Conservation (phyloP, 2,888 invertebrate species). For the Flexamia atlantica region DNA sequence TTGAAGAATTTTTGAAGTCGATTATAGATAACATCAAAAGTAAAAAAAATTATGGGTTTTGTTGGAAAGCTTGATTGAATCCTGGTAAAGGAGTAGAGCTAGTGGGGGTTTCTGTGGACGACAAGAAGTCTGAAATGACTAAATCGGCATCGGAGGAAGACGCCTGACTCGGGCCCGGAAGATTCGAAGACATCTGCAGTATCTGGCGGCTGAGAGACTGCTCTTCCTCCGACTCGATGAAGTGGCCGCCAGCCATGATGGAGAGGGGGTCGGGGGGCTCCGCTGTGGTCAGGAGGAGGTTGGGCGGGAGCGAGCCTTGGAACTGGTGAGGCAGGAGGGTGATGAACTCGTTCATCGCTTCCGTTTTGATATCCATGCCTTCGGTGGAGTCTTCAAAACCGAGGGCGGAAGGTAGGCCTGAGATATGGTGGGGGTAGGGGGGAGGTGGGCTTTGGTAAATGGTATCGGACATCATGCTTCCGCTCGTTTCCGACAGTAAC, state of each 20-base stretch:
- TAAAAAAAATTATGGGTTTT: constrained; percentile 71
- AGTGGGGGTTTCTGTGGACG: constrained; percentile 63
- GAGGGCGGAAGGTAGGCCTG: constrained; percentile 47
- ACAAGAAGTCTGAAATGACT: constrained; percentile 61
- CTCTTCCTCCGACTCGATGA: constrained; percentile 54
- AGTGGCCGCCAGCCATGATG: constrained; percentile 43
- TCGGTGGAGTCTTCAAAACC: constrained; percentile 46
- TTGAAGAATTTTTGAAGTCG: too few species aligned
- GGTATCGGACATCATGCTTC: constrained; percentile 57
- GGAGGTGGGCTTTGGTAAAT: constrained; percentile 62
- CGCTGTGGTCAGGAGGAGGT: constrained; percentile 36
- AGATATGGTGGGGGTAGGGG: constrained; percentile 51
- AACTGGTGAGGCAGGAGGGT: constrained; percentile 50
- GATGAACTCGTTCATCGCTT: constrained; percentile 57
- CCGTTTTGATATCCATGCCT: constrained; percentile 57
- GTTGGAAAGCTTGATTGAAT: constrained; percentile 76
- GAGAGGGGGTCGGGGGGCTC: constrained; percentile 38
- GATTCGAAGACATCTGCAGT: constrained; percentile 55
- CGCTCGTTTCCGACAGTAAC: constrained; percentile 62
- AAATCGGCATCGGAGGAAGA: constrained; percentile 60
- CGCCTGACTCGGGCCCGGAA: constrained; percentile 51
- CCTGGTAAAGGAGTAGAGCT: constrained; percentile 73
- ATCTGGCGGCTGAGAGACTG: constrained; percentile 56
- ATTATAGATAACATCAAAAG: too few species aligned
- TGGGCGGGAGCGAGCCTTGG: constrained; percentile 38